A percentile compares a stretch with the other conserved stretches of the same genome.
Evolutionary conservation across 2,113 vertebrate genomes (phyloP).

Genomic region (Laticauda laticaudata): DNA sequence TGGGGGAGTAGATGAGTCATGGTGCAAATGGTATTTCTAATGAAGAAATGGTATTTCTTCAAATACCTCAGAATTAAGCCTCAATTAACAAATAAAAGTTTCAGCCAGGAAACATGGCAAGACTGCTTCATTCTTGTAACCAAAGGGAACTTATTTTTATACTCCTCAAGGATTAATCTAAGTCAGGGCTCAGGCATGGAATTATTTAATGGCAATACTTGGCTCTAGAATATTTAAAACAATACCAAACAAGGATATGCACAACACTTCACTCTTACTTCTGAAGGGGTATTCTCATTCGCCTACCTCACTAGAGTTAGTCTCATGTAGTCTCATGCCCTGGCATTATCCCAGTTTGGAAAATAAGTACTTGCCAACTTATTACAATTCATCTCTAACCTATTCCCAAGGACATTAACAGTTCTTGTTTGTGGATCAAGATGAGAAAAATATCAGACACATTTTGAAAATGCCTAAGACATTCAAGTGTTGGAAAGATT

Average conservation of each 20-base stretch:
- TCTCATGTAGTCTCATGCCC: neutral
- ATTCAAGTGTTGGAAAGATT: neutral
- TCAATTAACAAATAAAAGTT: neutral
- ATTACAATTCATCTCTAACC: neutral
- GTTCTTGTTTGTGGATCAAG: neutral
- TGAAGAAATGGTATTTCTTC: neutral
- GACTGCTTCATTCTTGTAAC: neutral
- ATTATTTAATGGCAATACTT: slow-evolving; percentile 16
- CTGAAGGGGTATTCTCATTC: neutral
- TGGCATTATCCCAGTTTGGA: neutral
- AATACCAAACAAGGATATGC: neutral
- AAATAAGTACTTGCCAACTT: neutral
- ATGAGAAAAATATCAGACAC: neutral
- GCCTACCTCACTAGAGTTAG: neutral
- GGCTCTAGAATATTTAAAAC: neutral
- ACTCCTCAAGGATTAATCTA: neutral
- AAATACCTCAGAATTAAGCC: neutral
- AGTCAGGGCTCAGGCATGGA: neutral
- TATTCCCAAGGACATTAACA: neutral
- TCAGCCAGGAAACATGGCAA: neutral
- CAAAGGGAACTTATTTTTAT: slow-evolving; percentile 19
- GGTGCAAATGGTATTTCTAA: neutral
- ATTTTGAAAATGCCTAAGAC: neutral
- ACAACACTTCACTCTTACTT: neutral
- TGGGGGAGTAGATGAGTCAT: neutral